A percentile compares a stretch with the other conserved stretches of the same genome.
Conservation (phyloP, 37 sponge, comb jelly and placozoan genomes). For the Aplysina aerophoba region DNA sequence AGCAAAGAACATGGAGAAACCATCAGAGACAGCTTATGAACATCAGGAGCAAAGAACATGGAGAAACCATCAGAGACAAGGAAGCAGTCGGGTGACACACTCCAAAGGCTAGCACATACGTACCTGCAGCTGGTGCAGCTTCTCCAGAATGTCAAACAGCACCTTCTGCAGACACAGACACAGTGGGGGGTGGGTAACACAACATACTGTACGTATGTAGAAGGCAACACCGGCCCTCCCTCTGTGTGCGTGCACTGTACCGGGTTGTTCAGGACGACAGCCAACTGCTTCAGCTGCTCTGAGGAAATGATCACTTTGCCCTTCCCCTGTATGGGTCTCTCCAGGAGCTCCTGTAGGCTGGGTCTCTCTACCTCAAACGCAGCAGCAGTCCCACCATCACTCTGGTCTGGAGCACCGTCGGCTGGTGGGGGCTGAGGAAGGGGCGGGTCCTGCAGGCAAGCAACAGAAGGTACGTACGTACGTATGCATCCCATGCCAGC, state of each 20-base stretch:
- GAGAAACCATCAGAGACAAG: neutral
- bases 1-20: neutral
- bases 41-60: neutral
- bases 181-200: neutral
- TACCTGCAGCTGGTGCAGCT: conserved; percentile 25
- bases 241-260: neutral
- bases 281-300: conserved; percentile 11
- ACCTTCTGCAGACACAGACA: conserved; percentile 34
- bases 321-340: neutral
- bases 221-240: conserved; percentile 15
- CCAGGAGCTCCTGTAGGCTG: neutral
- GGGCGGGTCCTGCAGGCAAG: neutral
- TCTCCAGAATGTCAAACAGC: conserved; percentile 18
- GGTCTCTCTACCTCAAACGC: conserved; percentile 14
- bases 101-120: neutral
- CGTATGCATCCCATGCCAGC: conserved; percentile 35
- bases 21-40: neutral
- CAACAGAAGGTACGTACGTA: neutral
- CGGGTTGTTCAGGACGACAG: conserved; percentile 3
- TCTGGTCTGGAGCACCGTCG: neutral
- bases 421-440: neutral
- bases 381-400: neutral
- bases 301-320: conserved; percentile 9
- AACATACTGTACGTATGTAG: conserved; percentile 20
- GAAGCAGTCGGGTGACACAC: neutral